Evolutionary conservation across 2,888 invertebrate genomes (phyloP).

Genomic region (Empis livida): DNA sequence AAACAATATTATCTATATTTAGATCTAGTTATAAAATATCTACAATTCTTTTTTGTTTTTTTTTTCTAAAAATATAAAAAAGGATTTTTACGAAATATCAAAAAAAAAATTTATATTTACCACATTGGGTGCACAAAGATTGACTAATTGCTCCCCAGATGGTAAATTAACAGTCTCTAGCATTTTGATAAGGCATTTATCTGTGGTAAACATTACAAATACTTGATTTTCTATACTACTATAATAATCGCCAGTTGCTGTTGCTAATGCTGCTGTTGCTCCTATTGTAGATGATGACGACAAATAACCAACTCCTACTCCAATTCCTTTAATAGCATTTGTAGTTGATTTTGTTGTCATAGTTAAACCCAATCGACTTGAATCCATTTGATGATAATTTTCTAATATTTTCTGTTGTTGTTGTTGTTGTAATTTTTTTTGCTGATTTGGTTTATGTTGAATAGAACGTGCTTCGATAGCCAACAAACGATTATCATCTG

Average conservation of each 20-base stretch:
- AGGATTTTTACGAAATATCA: not conserved
- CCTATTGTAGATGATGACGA: constrained; percentile 7
- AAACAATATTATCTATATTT: constrained; percentile 9
- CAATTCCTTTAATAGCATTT: not conserved
- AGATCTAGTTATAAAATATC: no score
- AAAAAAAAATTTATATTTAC: constrained; percentile 15
- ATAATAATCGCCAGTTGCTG: constrained; percentile 10
- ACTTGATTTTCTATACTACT: constrained; percentile 22
- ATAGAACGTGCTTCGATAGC: constrained; percentile 63
- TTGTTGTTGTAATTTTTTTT: constrained; percentile 18
- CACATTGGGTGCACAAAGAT: constrained; percentile 33
- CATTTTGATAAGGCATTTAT: constrained; percentile 25
- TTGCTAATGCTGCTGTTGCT: constrained; percentile 2
- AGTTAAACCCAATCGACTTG: not conserved
- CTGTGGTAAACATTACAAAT: constrained; percentile 31
- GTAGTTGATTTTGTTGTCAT: not conserved
- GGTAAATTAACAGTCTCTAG: constrained; percentile 24
- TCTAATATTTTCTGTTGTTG: not conserved
- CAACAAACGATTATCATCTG: constrained; percentile 69
- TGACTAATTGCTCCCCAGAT: constrained; percentile 29
- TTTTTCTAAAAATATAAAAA: not conserved
- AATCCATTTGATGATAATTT: not conserved
- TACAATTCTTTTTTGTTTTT: no score
- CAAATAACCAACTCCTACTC: constrained; percentile 5
- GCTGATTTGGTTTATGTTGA: constrained; percentile 25